Evolutionary conservation across 2,797 vertebrate species (phyloP).

Genomic region (Orientallactaga sibirica): DNA sequence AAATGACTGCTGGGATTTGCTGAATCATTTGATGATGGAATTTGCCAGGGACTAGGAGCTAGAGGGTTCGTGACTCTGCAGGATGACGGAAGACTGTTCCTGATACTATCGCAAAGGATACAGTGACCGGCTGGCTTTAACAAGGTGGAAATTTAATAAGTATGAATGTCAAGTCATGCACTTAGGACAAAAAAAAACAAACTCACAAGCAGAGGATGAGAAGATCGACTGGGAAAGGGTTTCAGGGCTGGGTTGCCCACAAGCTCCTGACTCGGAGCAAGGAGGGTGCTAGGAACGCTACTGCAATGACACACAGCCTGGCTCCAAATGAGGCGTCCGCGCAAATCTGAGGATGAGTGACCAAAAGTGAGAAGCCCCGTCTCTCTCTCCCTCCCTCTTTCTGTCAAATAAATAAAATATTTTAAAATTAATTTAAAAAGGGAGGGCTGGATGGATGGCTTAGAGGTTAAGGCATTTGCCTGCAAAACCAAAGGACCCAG

Average conservation of each 20-base stretch:
- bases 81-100: slow-evolving; percentile 59
- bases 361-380: background rate
- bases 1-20: slow-evolving; percentile 56
- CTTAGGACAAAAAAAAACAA: slow-evolving; percentile 16
- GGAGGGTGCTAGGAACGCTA: background rate
- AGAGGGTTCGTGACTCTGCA: slow-evolving; percentile 53
- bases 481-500: too few relatives aligned
- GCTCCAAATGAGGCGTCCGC: slow-evolving; percentile 7
- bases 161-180: slow-evolving; percentile 75
- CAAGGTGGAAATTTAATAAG: slow-evolving; percentile 78
- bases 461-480: too few relatives aligned
- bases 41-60: slow-evolving; percentile 39
- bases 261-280: slow-evolving; percentile 60
- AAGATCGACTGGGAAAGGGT: slow-evolving; percentile 65
- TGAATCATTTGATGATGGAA: slow-evolving; percentile 72
- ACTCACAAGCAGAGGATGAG: slow-evolving; percentile 52
- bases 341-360: background rate
- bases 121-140: slow-evolving; percentile 69
- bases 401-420: too few relatives aligned
- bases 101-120: slow-evolving; percentile 74
- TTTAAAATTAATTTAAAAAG: too few relatives aligned
- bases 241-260: slow-evolving; percentile 52
- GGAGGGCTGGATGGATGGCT: too few relatives aligned
- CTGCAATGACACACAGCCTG: background rate
- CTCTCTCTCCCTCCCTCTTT: too few relatives aligned